phyloP scores from a whole-genome alignment of 2,888 invertebrate species.

The Apocheima hispidaria region DNA sequence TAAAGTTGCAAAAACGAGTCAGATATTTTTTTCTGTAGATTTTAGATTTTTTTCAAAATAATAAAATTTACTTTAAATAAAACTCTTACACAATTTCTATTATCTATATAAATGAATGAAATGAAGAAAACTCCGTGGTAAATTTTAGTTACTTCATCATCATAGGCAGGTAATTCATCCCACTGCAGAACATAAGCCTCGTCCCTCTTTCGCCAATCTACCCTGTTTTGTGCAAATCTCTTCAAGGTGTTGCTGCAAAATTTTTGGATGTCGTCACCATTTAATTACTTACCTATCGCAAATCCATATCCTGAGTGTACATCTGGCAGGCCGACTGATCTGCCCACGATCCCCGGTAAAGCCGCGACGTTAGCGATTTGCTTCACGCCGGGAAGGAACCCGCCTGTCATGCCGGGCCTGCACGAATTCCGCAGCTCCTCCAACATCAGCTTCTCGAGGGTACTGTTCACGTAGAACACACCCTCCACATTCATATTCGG shows the following conservation, averaged over 20 bases:
- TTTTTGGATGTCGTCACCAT: no score
- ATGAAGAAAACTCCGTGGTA: background rate
- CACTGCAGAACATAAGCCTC: no score
- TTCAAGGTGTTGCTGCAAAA: no score
- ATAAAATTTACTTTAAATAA: no score
- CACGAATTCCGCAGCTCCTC: conserved; percentile 97
- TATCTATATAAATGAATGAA: background rate
- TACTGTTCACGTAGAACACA: conserved; percentile 97
- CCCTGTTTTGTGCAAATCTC: no score
- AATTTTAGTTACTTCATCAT: no score
- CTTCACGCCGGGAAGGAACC: conserved; percentile 99
- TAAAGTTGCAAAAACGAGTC: no score
- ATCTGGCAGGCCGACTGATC: conserved; percentile 97
- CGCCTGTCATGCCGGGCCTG: conserved; percentile 95
- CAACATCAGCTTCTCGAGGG: conserved; percentile 97
- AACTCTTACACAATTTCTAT: no score
- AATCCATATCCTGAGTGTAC: conserved; percentile 99
- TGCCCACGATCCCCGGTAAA: conserved; percentile 97
- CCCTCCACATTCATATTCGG: conserved; percentile 99
- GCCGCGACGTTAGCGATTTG: conserved; percentile 99
- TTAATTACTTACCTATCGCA: conserved; percentile 98
- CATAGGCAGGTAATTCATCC: no score
- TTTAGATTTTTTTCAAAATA: no score
- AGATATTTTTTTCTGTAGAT: no score
- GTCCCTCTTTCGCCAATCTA: no score